These are phyloP conservation scores for Empidonax alnorum DNA, from an alignment of 2,113 vertebrate species.

Conservation along the genomic window DNA sequence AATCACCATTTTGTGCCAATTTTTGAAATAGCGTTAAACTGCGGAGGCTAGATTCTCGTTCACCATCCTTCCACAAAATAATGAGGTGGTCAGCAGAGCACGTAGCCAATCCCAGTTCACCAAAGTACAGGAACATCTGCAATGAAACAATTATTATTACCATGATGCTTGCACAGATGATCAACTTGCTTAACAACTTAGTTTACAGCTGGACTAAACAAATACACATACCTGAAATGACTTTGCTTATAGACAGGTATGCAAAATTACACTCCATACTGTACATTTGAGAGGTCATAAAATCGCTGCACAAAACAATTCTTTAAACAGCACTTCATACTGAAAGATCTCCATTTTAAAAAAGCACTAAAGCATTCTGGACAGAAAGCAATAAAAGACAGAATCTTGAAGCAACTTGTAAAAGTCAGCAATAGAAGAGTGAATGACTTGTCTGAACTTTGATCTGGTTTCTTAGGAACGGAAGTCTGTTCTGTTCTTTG, in stretches of 20 bases:
- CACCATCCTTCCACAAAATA: conserved; percentile 94
- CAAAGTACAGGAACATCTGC: conserved; percentile 93
- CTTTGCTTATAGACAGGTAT: neutral
- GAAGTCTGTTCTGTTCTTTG: neutral
- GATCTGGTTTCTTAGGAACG: neutral
- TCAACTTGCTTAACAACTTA: neutral
- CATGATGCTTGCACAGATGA: neutral
- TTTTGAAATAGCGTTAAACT: conserved; percentile 91
- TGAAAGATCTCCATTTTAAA: neutral
- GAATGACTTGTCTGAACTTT: neutral
- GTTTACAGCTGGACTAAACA: neutral
- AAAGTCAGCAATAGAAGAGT: neutral
- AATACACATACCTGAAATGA: neutral
- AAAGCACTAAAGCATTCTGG: neutral
- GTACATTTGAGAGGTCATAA: neutral
- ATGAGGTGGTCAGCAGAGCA: conserved; percentile 95
- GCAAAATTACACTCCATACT: neutral
- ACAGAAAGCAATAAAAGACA: neutral
- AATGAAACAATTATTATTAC: conserved; percentile 35
- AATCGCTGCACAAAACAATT: neutral
- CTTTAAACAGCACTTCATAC: neutral
- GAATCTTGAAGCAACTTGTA: neutral
- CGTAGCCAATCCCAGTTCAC: conserved; percentile 87
- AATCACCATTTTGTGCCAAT: conserved; percentile 83
- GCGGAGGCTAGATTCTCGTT: conserved; percentile 86